phyloP scores from a whole-genome alignment of 1,140 invertebrate genomes.

The Carcinoscorpius rotundicauda region DNA sequence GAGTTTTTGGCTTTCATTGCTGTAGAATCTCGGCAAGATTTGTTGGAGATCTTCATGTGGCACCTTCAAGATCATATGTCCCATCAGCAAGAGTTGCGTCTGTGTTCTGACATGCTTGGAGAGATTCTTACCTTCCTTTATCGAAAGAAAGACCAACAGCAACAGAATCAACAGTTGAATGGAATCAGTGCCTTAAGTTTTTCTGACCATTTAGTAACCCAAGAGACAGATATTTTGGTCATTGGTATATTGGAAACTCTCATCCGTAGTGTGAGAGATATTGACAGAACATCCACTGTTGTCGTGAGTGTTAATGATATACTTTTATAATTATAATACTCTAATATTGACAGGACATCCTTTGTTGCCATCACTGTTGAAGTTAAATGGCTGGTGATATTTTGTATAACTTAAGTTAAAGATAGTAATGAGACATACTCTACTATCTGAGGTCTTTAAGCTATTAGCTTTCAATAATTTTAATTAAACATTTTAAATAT shows the following conservation, averaged over 20 bases:
- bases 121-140: constrained; percentile 72
- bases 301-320: constrained; percentile 6
- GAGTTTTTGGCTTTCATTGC: no score
- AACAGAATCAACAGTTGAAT: neutral
- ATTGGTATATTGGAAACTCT: constrained; percentile 15
- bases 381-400: no score
- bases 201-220: neutral
- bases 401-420: no score
- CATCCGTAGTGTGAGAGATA: constrained; percentile 12
- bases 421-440: no score
- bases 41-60: neutral
- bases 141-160: constrained; percentile 14
- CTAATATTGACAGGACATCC: no score
- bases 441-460: no score
- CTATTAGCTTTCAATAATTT: no score
- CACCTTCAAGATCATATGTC: constrained; percentile 38
- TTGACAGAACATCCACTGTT: constrained; percentile 14
- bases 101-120: constrained; percentile 71
- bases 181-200: neutral
- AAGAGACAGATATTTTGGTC: constrained; percentile 19
- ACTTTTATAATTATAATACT: no score
- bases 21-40: neutral
- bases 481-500: no score
- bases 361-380: no score
- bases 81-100: constrained; percentile 25